Evolutionary conservation across 2,888 invertebrate genomes (phyloP).

Genomic region (Drosophila antonietae): DNA sequence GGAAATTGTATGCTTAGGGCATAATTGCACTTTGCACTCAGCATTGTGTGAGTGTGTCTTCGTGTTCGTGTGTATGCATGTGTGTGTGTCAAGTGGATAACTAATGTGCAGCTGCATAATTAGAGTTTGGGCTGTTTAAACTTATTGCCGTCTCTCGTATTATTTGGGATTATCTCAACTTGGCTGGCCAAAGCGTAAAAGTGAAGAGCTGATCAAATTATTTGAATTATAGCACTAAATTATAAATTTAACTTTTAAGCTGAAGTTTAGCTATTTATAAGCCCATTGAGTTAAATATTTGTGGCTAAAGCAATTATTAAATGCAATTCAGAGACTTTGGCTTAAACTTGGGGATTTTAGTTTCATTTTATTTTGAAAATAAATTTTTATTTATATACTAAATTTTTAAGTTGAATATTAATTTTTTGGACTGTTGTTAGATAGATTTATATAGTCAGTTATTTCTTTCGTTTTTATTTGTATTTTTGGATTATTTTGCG

Average conservation of each 20-base stretch:
- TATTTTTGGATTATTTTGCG: no score
- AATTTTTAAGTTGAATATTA: no score
- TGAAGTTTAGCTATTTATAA: neutral
- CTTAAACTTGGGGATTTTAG: no score
- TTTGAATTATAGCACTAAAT: neutral
- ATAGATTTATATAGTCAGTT: no score
- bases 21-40: slow-evolving; percentile 60
- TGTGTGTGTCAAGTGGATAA: slow-evolving; percentile 16
- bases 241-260: slow-evolving; percentile 3
- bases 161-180: slow-evolving; percentile 15
- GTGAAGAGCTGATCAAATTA: neutral
- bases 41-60: neutral
- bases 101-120: slow-evolving; percentile 46
- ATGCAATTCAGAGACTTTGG: neutral
- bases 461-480: no score
- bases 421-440: no score
- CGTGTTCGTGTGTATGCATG: neutral
- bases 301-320: neutral
- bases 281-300: neutral
- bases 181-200: neutral
- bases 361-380: neutral
- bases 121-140: slow-evolving; percentile 3
- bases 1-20: slow-evolving; percentile 61
- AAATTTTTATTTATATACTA: no score
- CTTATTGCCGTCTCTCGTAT: slow-evolving; percentile 8